A percentile compares a stretch with the other conserved stretches of the same genome.
phyloP scores from a whole-genome alignment of 2,888 invertebrate species.

The Drosophila paranaensis region DNA sequence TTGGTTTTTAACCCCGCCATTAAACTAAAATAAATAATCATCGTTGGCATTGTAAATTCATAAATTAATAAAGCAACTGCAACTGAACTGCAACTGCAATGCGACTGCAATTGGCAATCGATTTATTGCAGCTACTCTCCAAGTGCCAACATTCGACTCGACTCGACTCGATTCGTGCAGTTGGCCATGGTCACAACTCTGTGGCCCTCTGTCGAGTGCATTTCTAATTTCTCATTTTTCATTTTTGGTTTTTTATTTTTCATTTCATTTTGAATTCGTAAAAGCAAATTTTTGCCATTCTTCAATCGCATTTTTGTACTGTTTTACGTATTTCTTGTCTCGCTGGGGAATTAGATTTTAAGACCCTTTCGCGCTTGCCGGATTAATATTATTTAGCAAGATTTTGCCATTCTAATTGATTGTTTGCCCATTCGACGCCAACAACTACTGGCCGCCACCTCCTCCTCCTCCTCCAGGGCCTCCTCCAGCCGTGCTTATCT shows the following conservation, averaged over 20 bases:
- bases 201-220: constrained; percentile 23
- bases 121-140: constrained; percentile 50
- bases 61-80: constrained; percentile 63
- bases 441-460: constrained; percentile 7
- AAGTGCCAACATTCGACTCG: constrained; percentile 16
- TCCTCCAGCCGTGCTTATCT: constrained; percentile 56
- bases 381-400: constrained; percentile 79
- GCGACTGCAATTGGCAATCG: constrained; percentile 54
- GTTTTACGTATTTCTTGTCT: constrained; percentile 45
- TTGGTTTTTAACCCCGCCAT: constrained; percentile 72
- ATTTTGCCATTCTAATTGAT: constrained; percentile 78
- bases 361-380: constrained; percentile 69
- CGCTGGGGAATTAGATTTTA: constrained; percentile 73
- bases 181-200: constrained; percentile 32
- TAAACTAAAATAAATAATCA: constrained; percentile 73
- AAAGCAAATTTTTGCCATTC: constrained; percentile 41
- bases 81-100: constrained; percentile 45
- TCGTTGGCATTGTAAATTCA: constrained; percentile 71
- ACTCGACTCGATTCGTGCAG: constrained; percentile 16
- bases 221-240: constrained; percentile 17
- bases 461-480: constrained; percentile 9
- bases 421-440: constrained; percentile 63
- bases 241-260: neutral
- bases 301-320: constrained; percentile 35
- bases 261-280: constrained; percentile 4